Evolutionary conservation across 2,113 vertebrate species (phyloP), one percentile per base, ranked within the genome.

Genomic region (Rafetus swinhoei): DNA sequence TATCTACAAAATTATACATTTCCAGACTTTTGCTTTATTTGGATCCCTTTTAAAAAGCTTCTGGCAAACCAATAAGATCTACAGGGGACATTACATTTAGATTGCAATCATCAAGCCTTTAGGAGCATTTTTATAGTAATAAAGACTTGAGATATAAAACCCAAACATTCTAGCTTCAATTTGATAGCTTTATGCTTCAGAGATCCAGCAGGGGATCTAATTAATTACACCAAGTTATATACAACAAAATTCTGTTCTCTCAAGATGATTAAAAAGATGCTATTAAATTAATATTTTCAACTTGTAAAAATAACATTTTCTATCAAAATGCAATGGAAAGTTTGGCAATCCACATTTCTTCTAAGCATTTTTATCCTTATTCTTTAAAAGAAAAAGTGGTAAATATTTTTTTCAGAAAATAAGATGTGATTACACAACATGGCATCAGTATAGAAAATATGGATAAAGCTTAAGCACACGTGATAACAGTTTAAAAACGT

Each of bases 371-470:
- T 45, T 45, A 45, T 45, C 39, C 5, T 45, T 45, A 39, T 2
- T 1, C 7, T 65, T 39, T 50, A 62, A 15, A 94, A 54, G 60
- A 92, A 95, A 88, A 1, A 45, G 3, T 57, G 9, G 12, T 89
- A 81, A 54, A 86, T 21, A 92, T 74, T 65, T 87, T 65, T 60
- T 45, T 45, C 39, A 45, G 39, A 45, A 45, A 45, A 45, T 14
- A 45, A 74, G 13, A 39, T 0, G 2, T 35, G n/a, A 72, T 27
- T 89, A 81, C 29, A 79, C 22, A 85, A 9, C 0, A 0, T 8
- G 55, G n/a, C 16, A 14, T 18, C 65, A 3, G 8, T 1, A 32
- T 1, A 32, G 29, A 57, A 88, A 52, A 24, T n/a, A 84, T 0
- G 2, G 4, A 86, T 25, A 12, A 39, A 83, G 50, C 39, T 27